These are phyloP conservation scores for Bradysia coprophila DNA, from an alignment of 1,140 invertebrate species.

Conservation along the genomic window DNA sequence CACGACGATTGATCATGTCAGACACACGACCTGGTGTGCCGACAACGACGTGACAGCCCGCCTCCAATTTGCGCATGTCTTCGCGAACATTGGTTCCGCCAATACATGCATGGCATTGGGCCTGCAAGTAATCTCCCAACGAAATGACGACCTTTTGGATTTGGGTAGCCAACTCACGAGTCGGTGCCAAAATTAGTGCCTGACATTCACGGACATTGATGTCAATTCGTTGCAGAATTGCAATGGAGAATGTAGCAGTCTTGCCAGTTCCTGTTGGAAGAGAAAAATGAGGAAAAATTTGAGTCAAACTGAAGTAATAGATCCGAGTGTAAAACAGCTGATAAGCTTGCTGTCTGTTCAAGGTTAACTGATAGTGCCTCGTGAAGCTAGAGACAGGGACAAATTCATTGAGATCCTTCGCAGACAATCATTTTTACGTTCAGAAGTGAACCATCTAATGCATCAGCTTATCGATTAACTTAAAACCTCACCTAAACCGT, in stretches of 20 bases:
- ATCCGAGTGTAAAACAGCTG: not conserved
- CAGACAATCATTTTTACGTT: too few relatives aligned
- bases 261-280: slow-evolving; percentile 93
- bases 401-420: too few relatives aligned
- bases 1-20: slow-evolving; percentile 86
- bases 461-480: too few relatives aligned
- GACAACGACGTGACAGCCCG: slow-evolving; percentile 86
- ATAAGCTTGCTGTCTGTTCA: too few relatives aligned
- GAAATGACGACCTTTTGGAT: slow-evolving; percentile 59
- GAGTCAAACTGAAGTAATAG: not conserved
- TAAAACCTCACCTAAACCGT: too few relatives aligned
- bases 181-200: slow-evolving; percentile 89
- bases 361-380: too few relatives aligned
- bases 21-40: slow-evolving; percentile 91
- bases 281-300: slow-evolving; percentile 11
- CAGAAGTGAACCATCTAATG: too few relatives aligned
- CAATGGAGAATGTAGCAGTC: slow-evolving; percentile 95
- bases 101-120: slow-evolving; percentile 91
- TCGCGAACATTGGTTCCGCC: slow-evolving; percentile 95
- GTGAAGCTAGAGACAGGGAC: too few relatives aligned
- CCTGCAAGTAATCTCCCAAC: slow-evolving; percentile 87
- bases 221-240: slow-evolving; percentile 91
- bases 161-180: slow-evolving; percentile 5
- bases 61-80: slow-evolving; percentile 76
- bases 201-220: slow-evolving; percentile 67